These are phyloP conservation scores for Styela clava DNA, from an alignment of 23 tunicate genomes.

Conservation along the genomic window DNA sequence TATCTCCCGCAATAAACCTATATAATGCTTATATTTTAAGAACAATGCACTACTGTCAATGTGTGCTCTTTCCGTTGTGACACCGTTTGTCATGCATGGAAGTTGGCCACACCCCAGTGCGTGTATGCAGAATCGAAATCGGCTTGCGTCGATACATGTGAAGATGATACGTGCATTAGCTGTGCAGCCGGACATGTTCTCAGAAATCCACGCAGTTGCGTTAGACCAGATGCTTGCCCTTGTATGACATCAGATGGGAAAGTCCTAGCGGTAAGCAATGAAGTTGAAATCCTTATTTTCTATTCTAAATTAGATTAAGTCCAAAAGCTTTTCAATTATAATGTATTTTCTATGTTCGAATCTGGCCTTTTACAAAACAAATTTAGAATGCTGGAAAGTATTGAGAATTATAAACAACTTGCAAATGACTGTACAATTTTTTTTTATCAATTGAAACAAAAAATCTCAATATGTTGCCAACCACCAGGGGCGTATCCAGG, in stretches of 20 bases:
- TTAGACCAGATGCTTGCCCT: constrained; percentile 27
- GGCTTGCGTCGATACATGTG: constrained; percentile 27
- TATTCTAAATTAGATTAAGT: background rate
- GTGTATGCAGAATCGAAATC: constrained; percentile 4
- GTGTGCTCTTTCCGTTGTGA: constrained; percentile 29
- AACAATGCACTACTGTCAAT: background rate
- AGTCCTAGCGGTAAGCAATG: constrained; percentile 12
- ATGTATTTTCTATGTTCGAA: too few species aligned
- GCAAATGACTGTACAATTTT: too few species aligned
- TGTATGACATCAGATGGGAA: constrained; percentile 31
- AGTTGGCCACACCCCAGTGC: constrained; percentile 17
- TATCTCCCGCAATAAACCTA: too few species aligned
- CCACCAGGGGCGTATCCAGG: too few species aligned
- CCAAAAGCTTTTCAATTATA: too few species aligned
- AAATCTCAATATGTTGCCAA: too few species aligned
- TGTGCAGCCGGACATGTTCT: constrained; percentile 35
- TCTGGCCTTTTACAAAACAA: too few species aligned
- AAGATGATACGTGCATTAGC: constrained; percentile 20
- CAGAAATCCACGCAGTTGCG: constrained; percentile 21
- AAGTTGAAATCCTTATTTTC: background rate
- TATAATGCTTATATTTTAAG: too few species aligned
- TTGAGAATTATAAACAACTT: too few species aligned
- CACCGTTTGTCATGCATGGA: constrained; percentile 39
- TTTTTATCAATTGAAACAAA: too few species aligned
- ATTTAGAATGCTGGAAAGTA: too few species aligned